Base-by-base conservation (phyloP, 1,140 invertebrate genomes). In the Halyomorpha halys region DNA sequence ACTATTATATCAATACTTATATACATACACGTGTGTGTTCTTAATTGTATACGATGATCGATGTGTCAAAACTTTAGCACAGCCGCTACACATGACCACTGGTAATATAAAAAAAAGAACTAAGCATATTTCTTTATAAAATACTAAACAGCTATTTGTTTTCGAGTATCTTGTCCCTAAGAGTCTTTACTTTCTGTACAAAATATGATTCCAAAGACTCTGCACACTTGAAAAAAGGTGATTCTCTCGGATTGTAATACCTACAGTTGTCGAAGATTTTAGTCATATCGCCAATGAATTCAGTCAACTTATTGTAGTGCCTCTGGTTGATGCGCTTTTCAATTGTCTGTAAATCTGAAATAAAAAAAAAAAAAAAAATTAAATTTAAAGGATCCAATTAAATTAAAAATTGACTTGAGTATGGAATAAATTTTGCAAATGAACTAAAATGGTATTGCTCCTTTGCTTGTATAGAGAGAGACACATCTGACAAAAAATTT, bases 251-350 rank as follows among this genome's bases (percentile, higher is more conserved):
- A 79, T 98, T 98, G 76, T 95, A 98, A 71, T 94, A 94, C 62
- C 94, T 86, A 81, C 94, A 97, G 76, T 98, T 98, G 76, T 98
- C 94, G 78, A 98, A 97, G 72, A 98, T 95, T 75, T 95, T 94
- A 47, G 91, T 96, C 83, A 97, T 93, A 74, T 98, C 94, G 73
- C 91, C 91, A 71, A 97, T 93, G 74, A 97, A 96, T 73, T 97
- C 93, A 74, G 88, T 89, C 62, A 98, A 79, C 72, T 86, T 90
- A 71, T 85, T 85, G 74, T 98, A 98, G 21, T 81, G 80, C 69
- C 84, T 83, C 68, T 86, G 83, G 72, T 89, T 86, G 72, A 97
- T 85, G 78, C 92, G 90, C 56, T 82, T 80, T 77, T 96, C 91
- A 68, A 98, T 89, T 67, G 89, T 93, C 73, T 94, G 87, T 65